Percentiles rank a stretch among this genome's conserved stretches.
Evolutionary conservation across 2,888 invertebrate species (phyloP).

Genomic region (Ectemnius continuus): DNA sequence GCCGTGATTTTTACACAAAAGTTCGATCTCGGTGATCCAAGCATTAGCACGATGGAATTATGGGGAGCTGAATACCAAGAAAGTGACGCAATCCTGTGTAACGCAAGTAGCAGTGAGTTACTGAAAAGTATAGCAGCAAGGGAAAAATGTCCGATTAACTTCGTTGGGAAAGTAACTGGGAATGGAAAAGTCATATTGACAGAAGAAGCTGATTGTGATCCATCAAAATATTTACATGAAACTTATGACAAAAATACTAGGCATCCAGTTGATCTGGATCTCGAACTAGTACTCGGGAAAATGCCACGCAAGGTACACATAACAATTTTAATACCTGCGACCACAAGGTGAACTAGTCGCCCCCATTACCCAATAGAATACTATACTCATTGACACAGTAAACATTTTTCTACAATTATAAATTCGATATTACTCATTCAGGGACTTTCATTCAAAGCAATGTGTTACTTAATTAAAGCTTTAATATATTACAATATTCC

Average conservation of each 20-base stretch:
- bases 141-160: constrained; percentile 94
- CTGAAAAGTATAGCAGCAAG: constrained; percentile 87
- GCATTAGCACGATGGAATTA: constrained; percentile 93
- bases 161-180: constrained; percentile 95
- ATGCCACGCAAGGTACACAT: constrained; percentile 88
- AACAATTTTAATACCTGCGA: neutral
- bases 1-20: constrained; percentile 92
- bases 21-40: constrained; percentile 96
- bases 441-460: no score
- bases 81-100: constrained; percentile 93
- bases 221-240: constrained; percentile 73
- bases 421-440: no score
- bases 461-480: no score
- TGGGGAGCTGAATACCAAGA: constrained; percentile 99
- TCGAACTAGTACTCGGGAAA: constrained; percentile 92
- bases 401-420: neutral
- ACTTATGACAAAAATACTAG: constrained; percentile 77
- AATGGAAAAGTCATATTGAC: constrained; percentile 87
- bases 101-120: constrained; percentile 82
- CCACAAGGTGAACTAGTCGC: neutral
- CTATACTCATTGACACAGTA: neutral
- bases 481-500: constrained; percentile 12
- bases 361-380: no score
- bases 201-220: constrained; percentile 81
- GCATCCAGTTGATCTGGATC: constrained; percentile 91